These are phyloP conservation scores for Prunella fulvescens DNA, from an alignment of 2,113 vertebrate species.

Conservation along the genomic window DNA sequence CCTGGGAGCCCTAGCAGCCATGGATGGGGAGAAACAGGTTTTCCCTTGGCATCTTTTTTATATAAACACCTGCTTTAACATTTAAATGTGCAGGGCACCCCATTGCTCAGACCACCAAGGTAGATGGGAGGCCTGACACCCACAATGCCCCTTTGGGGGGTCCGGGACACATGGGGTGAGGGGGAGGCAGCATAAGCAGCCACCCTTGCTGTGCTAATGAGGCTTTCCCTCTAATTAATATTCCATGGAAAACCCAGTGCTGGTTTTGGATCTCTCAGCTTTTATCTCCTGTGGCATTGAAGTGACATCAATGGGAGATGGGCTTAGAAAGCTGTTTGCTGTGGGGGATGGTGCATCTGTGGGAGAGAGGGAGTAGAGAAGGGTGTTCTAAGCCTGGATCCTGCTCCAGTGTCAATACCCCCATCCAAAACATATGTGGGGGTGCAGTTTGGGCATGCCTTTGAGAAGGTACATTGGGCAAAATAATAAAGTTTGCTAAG, in stretches of 20 bases:
- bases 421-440: not conserved
- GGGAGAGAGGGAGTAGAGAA: not conserved
- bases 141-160: not conserved
- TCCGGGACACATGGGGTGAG: accelerated
- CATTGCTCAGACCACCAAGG: not conserved
- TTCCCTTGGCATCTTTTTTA: not conserved
- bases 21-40: not conserved
- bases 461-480: not conserved
- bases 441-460: not conserved
- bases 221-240: constrained; percentile 32
- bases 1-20: not conserved
- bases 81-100: not conserved
- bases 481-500: not conserved
- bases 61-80: not conserved
- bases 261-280: not conserved
- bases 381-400: not conserved
- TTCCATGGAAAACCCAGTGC: not conserved
- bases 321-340: constrained; percentile 45
- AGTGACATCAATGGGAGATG: constrained; percentile 16
- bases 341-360: not conserved
- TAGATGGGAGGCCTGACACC: not conserved
- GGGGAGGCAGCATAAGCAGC: accelerated
- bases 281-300: constrained; percentile 35
- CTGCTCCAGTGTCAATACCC: not conserved
- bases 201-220: not conserved